phyloP scores from a whole-genome alignment of 2,888 invertebrate genomes.

The Leucozona laternaria region DNA sequence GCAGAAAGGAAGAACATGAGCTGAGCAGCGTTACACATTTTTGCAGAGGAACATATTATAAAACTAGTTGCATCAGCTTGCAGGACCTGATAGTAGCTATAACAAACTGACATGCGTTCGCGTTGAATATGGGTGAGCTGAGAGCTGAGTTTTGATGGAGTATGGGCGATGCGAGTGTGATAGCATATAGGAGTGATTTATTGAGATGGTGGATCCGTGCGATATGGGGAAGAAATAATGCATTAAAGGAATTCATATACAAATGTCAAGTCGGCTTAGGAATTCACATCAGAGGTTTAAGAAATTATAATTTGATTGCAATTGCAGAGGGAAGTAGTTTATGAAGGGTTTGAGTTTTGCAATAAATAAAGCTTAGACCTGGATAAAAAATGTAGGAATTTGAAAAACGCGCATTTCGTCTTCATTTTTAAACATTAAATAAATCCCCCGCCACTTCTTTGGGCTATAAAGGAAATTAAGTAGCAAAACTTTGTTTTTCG shows the following conservation, averaged over 20 bases:
- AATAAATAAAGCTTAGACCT: neutral
- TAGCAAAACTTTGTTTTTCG: too few species aligned
- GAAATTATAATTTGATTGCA: neutral
- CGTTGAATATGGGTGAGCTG: slow-evolving; percentile 2
- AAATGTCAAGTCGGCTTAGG: neutral
- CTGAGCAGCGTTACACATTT: slow-evolving; percentile 45
- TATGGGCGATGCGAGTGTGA: slow-evolving; percentile 31
- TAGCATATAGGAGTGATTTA: slow-evolving; percentile 39
- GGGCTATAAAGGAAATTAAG: too few species aligned
- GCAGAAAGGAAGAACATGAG: slow-evolving; percentile 47
- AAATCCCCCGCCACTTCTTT: too few species aligned
- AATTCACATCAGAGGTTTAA: neutral
- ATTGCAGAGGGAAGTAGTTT: neutral
- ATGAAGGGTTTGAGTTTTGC: neutral
- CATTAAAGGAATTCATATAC: slow-evolving; percentile 26
- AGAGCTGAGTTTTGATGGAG: slow-evolving; percentile 1
- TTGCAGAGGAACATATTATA: slow-evolving; percentile 23
- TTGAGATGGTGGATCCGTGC: slow-evolving; percentile 35
- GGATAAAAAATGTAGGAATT: too few species aligned
- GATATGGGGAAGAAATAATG: slow-evolving; percentile 53
- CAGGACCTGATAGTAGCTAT: neutral
- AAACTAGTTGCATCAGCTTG: slow-evolving; percentile 20
- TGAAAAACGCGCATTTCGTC: too few species aligned
- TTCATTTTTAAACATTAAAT: too few species aligned
- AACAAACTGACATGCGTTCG: neutral